Evolutionary conservation across 1,140 invertebrate species (phyloP), one percentile per base, ranked within the genome.

Genomic region (Planococcus citri): DNA sequence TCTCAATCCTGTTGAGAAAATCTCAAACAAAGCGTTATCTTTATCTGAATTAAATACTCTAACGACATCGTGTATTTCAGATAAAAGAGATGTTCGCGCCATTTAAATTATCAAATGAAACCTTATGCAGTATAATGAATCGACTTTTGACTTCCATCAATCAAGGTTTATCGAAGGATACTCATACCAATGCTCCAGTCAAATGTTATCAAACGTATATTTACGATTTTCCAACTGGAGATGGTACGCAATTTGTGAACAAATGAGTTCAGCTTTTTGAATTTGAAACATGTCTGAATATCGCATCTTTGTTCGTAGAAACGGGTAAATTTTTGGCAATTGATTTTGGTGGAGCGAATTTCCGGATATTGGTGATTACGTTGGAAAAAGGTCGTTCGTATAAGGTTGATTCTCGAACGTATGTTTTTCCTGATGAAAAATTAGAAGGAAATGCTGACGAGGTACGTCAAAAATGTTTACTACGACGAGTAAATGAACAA

Each of bases 171-270:
- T 81, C 83, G 0, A 88, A 86, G 74, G 76, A 87, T 17, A 89
- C 87, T 4, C 90, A 97, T 76, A 78, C 82, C 0, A 81, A 83
- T 21, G 83, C 95, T 0, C 85, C 85, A 68, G 87, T 96, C 6
- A 97, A 96, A 80, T 91, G 90, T 80, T 96, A 91, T 78, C 89
- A 92, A 12, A 97, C 97, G 0, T 99, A 95, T 76, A 95, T 98
- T 22, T 78, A 83, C 70, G 77, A 84, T 68, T 80, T 88, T 20
- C 86, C 88, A 8, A 68, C 51, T 20, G 69, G 71, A 69, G 24
- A 51, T 84, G 88, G 60, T 64, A 64, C 10, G 24, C 60, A 64
- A 64, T 4, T 64, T 33, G 29, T 33, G 3, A 33, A 33, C 12
- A 33, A 33, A 33, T 33, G 29, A 33, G n/a, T n/a, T n/a, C n/a